Evolutionary conservation across 2,888 invertebrate species (phyloP).

Genomic region (Sthenelais limicola): DNA sequence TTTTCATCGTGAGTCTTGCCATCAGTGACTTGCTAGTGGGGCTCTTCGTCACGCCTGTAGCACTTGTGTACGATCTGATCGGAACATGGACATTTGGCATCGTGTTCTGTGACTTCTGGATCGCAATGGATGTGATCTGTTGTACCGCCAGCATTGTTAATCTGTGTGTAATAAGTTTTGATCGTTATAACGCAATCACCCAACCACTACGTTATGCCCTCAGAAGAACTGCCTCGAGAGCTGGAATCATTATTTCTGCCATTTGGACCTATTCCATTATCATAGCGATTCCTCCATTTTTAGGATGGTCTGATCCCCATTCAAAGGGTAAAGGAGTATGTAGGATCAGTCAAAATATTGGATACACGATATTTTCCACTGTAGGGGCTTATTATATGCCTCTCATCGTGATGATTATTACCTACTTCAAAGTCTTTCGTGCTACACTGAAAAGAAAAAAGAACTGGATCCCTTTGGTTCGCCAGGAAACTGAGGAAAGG

Average conservation of each 20-base stretch:
- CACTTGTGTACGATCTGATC: slow-evolving; percentile 69
- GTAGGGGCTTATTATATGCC: slow-evolving; percentile 92
- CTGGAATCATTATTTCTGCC: slow-evolving; percentile 84
- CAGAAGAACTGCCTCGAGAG: slow-evolving; percentile 90
- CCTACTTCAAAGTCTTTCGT: slow-evolving; percentile 78
- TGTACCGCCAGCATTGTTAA: slow-evolving; percentile 76
- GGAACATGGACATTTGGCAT: slow-evolving; percentile 66
- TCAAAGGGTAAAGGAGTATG: slow-evolving; percentile 73
- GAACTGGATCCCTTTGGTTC: slow-evolving; percentile 52
- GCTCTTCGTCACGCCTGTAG: slow-evolving; percentile 74
- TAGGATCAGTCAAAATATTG: slow-evolving; percentile 92
- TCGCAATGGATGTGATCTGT: slow-evolving; percentile 74
- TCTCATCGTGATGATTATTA: slow-evolving; percentile 93
- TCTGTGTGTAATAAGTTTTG: slow-evolving; percentile 75
- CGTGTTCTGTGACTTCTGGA: slow-evolving; percentile 73
- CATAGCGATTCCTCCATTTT: slow-evolving; percentile 88
- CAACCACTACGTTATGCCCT: slow-evolving; percentile 95
- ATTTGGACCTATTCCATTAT: slow-evolving; percentile 95
- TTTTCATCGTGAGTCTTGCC: slow-evolving; percentile 73
- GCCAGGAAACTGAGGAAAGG: slow-evolving; percentile 1
- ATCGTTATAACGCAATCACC: slow-evolving; percentile 75
- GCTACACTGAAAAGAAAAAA: slow-evolving; percentile 56
- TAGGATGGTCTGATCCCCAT: slow-evolving; percentile 61
- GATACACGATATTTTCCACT: slow-evolving; percentile 95
- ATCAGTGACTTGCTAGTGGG: slow-evolving; percentile 75